Conservation (phyloP, 2,797 vertebrate genomes). For the Cossypha polioptera region DNA sequence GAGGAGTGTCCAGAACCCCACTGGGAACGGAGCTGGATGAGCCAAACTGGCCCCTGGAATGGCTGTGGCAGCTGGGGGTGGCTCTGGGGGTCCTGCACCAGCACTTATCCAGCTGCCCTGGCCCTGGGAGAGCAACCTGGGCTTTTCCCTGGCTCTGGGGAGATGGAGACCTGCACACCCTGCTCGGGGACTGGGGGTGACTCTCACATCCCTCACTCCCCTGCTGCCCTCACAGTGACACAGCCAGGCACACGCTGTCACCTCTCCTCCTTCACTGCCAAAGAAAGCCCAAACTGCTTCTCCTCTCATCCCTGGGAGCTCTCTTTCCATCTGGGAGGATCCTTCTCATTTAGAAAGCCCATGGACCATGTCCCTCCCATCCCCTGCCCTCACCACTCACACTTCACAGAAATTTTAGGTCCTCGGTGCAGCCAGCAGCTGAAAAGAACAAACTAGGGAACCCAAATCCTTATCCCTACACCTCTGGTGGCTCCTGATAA, state of each 20-base stretch:
- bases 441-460: background rate
- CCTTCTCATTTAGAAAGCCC: background rate
- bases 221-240: background rate
- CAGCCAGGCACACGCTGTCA: rapidly evolving
- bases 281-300: background rate
- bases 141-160: background rate
- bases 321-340: background rate
- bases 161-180: background rate
- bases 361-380: rapidly evolving
- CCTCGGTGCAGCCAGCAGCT: background rate
- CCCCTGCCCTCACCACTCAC: rapidly evolving
- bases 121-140: rapidly evolving
- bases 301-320: background rate
- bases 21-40: rapidly evolving
- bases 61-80: rapidly evolving
- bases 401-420: too few species aligned
- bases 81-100: background rate
- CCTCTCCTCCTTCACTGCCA: background rate
- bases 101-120: rapidly evolving
- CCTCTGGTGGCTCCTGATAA: background rate
- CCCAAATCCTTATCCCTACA: background rate
- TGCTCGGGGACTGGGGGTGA: rapidly evolving
- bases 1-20: background rate
- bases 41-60: rapidly evolving
- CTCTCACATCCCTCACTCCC: background rate